Conservation (phyloP, 2,797 vertebrate genomes). For the Myotis pilosus region DNA sequence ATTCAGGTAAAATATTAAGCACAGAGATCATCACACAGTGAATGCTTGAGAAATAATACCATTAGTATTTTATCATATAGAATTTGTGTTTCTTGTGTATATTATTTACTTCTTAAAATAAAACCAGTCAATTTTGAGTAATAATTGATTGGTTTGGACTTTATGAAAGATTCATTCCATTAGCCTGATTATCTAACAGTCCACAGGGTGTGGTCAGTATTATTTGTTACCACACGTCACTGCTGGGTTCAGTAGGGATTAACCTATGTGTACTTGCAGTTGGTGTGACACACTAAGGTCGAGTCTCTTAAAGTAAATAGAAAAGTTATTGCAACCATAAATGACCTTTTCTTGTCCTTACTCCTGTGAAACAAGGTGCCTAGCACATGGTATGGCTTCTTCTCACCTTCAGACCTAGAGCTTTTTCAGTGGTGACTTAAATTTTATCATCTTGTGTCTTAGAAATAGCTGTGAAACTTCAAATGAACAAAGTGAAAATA, state of each 20-base stretch:
- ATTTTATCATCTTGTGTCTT: neutral
- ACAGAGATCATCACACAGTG: neutral
- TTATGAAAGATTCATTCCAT: neutral
- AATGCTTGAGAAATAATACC: neutral
- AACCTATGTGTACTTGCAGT: neutral
- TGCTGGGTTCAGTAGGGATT: conserved; percentile 1
- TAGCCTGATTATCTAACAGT: neutral
- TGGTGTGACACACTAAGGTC: neutral
- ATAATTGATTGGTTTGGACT: neutral
- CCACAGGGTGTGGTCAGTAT: neutral
- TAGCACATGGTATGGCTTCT: neutral
- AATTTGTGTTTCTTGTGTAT: neutral
- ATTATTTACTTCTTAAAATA: conserved; percentile 32
- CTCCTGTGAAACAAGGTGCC: neutral
- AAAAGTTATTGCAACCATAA: neutral
- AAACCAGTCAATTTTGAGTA: neutral
- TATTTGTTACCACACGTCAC: conserved; percentile 24
- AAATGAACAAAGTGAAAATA: conserved; percentile 20
- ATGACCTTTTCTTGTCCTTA: neutral
- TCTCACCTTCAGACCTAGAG: neutral
- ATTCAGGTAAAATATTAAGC: neutral
- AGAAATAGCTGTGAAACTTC: conserved; percentile 34
- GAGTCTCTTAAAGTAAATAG: conserved; percentile 25
- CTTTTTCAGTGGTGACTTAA: neutral
- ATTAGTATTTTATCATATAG: neutral